Conservation (phyloP, 1,140 invertebrate genomes). For the Dufourea novaeangliae region DNA sequence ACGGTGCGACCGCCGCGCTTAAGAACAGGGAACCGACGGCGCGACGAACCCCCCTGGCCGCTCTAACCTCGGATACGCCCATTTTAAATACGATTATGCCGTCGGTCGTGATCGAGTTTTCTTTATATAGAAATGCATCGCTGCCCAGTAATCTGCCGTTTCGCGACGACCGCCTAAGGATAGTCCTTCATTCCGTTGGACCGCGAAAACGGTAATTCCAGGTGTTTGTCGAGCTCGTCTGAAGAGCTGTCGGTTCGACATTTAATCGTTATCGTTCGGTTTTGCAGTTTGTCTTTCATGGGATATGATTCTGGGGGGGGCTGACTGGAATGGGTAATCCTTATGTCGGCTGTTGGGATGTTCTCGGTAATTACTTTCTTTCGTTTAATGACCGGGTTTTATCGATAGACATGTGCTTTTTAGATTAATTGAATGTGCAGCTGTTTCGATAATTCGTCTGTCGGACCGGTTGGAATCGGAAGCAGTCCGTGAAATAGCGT, state of each 20-base stretch:
- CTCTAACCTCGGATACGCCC: conserved; percentile 22
- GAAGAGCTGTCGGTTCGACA: background rate
- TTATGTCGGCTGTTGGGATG: background rate
- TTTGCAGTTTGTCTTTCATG: background rate
- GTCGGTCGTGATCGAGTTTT: conserved; percentile 5
- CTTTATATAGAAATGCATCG: conserved; percentile 2
- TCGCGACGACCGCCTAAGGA: too few species aligned
- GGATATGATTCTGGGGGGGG: background rate
- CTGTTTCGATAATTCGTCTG: background rate
- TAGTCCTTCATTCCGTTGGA: background rate
- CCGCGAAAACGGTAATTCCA: background rate
- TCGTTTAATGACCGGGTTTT: background rate
- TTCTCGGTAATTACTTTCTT: background rate
- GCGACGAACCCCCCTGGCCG: conserved; percentile 47
- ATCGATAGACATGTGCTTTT: background rate
- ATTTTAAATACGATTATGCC: conserved; percentile 53
- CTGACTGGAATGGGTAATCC: background rate
- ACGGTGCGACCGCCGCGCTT: conserved; percentile 40
- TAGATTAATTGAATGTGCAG: background rate
- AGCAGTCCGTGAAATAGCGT: background rate
- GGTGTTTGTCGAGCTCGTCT: background rate
- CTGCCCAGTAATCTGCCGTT: background rate
- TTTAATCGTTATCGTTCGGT: background rate
- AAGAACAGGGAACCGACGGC: conserved; percentile 42
- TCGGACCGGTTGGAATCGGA: background rate